Percentiles rank a stretch among this genome's conserved stretches.
These are phyloP conservation scores for Trichogramma evanescens DNA, from an alignment of 2,888 invertebrate species.

Conservation along the genomic window DNA sequence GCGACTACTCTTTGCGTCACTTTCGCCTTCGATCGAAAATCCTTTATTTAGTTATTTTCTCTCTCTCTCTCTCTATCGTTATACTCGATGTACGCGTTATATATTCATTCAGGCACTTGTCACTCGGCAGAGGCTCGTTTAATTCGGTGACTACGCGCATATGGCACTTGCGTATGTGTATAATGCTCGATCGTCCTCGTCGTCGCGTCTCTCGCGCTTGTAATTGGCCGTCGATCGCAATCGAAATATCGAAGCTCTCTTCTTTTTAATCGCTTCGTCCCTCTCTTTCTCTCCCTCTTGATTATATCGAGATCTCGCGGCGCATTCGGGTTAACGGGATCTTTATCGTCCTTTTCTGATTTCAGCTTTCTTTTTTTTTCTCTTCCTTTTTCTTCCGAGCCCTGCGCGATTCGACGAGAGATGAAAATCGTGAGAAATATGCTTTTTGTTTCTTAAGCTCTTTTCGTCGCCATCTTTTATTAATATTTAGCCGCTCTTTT, in stretches of 20 bases:
- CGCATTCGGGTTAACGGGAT: not conserved
- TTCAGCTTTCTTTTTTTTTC: not conserved
- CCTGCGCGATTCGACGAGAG: not conserved
- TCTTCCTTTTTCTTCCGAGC: not conserved
- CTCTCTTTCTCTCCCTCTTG: not conserved
- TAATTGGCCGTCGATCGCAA: constrained; percentile 24
- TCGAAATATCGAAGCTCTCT: constrained; percentile 5
- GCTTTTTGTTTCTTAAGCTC: no score
- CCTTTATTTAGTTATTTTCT: no score
- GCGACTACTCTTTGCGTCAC: no score
- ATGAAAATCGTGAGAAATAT: no score
- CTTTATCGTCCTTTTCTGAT: not conserved
- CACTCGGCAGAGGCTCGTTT: constrained; percentile 15
- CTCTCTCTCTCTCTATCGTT: no score
- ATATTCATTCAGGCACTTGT: constrained; percentile 5
- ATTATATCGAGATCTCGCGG: not conserved
- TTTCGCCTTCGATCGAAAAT: no score
- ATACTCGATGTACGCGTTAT: no score
- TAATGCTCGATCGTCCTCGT: not conserved
- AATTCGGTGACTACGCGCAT: constrained; percentile 15
- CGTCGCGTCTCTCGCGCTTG: constrained; percentile 16
- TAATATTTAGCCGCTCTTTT: not conserved
- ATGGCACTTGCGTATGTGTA: not conserved
- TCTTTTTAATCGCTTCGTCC: not conserved
- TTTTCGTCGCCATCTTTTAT: no score